phyloP scores from a whole-genome alignment of 2,113 vertebrate genomes.

The Corythoichthys haematopterus region DNA sequence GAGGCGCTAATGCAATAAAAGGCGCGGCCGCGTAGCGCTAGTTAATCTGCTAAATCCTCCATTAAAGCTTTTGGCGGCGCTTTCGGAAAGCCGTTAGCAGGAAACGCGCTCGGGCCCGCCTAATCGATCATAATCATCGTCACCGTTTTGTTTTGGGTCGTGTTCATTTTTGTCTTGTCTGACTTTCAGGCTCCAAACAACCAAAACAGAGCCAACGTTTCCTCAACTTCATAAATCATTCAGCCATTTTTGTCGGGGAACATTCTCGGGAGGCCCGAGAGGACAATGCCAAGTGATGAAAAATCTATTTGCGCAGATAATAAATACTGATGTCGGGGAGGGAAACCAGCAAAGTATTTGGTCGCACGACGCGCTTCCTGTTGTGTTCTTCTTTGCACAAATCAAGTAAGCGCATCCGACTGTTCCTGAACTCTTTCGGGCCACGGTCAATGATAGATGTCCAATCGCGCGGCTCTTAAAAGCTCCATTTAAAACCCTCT shows the following conservation, averaged over 20 bases:
- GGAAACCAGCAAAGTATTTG: slow-evolving; percentile 42
- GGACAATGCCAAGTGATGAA: slow-evolving; percentile 9
- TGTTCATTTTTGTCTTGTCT: no score
- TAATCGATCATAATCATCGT: no score
- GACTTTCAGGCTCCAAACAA: not conserved
- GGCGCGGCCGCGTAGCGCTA: slow-evolving; percentile 44
- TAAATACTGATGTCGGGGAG: slow-evolving; percentile 28
- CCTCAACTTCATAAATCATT: not conserved
- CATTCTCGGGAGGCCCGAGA: not conserved
- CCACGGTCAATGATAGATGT: no score
- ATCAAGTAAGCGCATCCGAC: not conserved
- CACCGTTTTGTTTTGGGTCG: no score
- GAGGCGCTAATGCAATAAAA: slow-evolving; percentile 59
- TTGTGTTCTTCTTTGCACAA: slow-evolving; percentile 1
- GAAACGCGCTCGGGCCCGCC: slow-evolving; percentile 30
- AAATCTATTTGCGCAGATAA: slow-evolving; percentile 11
- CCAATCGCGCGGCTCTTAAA: no score
- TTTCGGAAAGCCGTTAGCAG: slow-evolving; percentile 53
- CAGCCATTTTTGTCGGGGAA: not conserved
- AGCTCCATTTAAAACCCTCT: no score
- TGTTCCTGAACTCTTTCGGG: not conserved
- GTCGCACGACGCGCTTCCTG: slow-evolving; percentile 34
- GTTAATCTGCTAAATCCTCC: slow-evolving; percentile 65
- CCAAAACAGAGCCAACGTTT: not conserved
- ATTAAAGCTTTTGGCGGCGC: slow-evolving; percentile 31